Percentiles rank a stretch among this genome's conserved stretches.
phyloP scores from a whole-genome alignment of 2,113 vertebrate genomes.

The Trogon surrucura region DNA sequence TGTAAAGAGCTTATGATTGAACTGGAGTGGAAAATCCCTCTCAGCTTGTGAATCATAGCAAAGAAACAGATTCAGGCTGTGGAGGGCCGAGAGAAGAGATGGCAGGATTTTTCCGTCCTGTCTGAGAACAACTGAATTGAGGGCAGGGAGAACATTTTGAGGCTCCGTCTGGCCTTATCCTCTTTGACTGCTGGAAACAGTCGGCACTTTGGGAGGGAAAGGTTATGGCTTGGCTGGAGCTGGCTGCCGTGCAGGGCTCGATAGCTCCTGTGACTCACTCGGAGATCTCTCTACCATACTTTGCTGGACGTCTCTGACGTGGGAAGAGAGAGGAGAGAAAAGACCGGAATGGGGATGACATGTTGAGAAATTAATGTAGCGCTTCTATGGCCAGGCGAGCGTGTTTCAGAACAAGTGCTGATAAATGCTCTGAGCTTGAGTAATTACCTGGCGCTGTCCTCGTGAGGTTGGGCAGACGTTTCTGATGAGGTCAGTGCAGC shows the following conservation, averaged over 20 bases:
- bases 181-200: conserved; percentile 30
- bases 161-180: not conserved
- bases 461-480: not conserved
- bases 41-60: conserved; percentile 71
- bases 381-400: not conserved
- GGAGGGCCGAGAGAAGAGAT: conserved; percentile 53
- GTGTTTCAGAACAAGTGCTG: conserved; percentile 22
- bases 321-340: not conserved
- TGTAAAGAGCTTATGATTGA: conserved; percentile 57
- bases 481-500: conserved; percentile 37
- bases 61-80: conserved; percentile 62
- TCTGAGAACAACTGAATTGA: conserved; percentile 35
- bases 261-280: conserved; percentile 48
- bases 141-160: conserved; percentile 24
- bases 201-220: not conserved
- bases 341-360: not conserved
- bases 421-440: conserved; percentile 58
- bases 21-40: conserved; percentile 75
- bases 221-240: not conserved
- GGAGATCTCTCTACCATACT: not conserved
- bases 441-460: conserved; percentile 43
- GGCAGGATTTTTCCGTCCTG: conserved; percentile 70
- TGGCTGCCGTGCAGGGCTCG: not conserved
- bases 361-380: conserved; percentile 24
- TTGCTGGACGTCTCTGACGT: not conserved